Percentiles rank a stretch among this genome's conserved stretches.
Evolutionary conservation across 2,797 vertebrate genomes (phyloP).

Genomic region (Rhinatrema bivittatum): DNA sequence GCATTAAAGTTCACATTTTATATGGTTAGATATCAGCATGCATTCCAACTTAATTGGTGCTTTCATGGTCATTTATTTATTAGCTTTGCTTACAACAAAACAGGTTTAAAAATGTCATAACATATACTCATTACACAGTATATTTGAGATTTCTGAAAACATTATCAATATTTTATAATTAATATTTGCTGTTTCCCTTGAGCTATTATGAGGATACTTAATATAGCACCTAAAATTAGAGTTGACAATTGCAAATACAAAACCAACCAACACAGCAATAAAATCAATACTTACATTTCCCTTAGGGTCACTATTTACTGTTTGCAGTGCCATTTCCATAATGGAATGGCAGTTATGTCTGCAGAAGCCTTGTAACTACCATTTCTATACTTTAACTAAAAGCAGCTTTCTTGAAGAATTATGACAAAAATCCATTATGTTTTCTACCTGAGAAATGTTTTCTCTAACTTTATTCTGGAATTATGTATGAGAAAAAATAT

Average conservation of each 20-base stretch:
- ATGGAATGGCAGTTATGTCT: conserved; percentile 72
- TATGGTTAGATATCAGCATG: conserved; percentile 8
- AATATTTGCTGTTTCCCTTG: conserved; percentile 58
- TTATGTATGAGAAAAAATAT: no score
- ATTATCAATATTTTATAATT: conserved; percentile 59
- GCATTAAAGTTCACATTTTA: conserved; percentile 4
- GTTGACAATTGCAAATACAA: conserved; percentile 75
- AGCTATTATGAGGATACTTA: conserved; percentile 62
- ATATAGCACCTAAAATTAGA: conserved; percentile 66
- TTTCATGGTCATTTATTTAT: conserved; percentile 24
- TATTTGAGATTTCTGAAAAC: conserved; percentile 40
- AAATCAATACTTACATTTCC: conserved; percentile 78
- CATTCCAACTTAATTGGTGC: conserved; percentile 29
- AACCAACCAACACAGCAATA: conserved; percentile 69
- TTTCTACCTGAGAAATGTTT: no score
- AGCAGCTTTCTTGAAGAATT: conserved; percentile 59
- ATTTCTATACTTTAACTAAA: conserved; percentile 76
- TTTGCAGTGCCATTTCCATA: conserved; percentile 72
- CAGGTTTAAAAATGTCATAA: conserved; percentile 26
- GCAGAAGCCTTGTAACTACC: conserved; percentile 64
- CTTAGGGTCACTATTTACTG: conserved; percentile 69
- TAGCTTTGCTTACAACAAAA: conserved; percentile 7
- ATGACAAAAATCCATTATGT: conserved; percentile 45
- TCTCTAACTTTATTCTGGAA: no score
- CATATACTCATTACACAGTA: conserved; percentile 19